phyloP scores from a whole-genome alignment of 2,888 invertebrate genomes.

The Prosapia bicincta region DNA sequence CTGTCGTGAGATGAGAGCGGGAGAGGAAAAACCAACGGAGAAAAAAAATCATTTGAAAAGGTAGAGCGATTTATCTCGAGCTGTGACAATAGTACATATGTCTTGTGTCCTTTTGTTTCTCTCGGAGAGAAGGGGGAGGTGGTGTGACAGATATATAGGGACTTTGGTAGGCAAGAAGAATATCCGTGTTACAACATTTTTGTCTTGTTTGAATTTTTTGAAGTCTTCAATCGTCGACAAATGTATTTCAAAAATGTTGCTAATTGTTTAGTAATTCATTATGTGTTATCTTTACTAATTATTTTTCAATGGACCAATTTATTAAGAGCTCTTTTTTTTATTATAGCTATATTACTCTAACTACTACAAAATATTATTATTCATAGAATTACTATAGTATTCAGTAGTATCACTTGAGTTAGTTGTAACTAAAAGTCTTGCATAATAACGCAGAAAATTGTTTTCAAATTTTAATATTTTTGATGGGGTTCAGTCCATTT shows the following conservation, averaged over 20 bases:
- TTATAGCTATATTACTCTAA: too few species aligned
- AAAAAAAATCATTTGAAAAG: slow-evolving; percentile 23
- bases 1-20: neutral
- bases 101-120: slow-evolving; percentile 26
- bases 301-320: too few species aligned
- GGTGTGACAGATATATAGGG: slow-evolving; percentile 24
- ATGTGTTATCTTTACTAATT: too few species aligned
- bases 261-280: neutral
- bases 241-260: neutral
- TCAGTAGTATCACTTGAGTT: too few species aligned
- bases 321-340: too few species aligned
- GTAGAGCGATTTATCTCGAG: slow-evolving; percentile 25
- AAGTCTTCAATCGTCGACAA: neutral
- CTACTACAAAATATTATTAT: too few species aligned
- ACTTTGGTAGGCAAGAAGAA: neutral
- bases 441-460: too few species aligned
- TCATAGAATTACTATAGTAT: too few species aligned
- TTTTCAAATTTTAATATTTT: too few species aligned
- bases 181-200: neutral
- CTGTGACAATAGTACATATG: slow-evolving; percentile 27
- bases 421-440: too few species aligned
- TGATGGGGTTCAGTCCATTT: too few species aligned
- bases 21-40: neutral
- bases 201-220: neutral
- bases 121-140: neutral